A percentile compares a stretch with the other conserved stretches of the same genome.
These are phyloP conservation scores for Leptinotarsa tumamoca DNA, from an alignment of 2,888 invertebrate genomes.

Conservation along the genomic window DNA sequence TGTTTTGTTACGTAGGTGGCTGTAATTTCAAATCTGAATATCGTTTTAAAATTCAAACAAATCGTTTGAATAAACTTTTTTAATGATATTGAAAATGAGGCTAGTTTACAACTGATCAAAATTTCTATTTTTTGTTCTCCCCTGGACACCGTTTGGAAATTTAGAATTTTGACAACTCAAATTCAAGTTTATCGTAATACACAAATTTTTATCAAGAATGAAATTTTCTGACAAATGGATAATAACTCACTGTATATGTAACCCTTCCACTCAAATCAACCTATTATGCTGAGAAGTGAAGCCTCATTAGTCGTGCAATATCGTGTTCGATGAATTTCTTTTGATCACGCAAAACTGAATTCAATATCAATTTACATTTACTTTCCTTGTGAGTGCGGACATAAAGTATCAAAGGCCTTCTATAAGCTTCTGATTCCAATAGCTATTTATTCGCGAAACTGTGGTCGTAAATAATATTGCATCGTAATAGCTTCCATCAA, in stretches of 20 bases:
- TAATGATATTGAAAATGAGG: too few relatives aligned
- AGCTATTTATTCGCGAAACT: conserved; percentile 26
- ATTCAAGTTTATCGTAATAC: too few relatives aligned
- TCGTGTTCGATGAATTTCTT: background rate
- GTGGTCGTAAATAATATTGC: conserved; percentile 32
- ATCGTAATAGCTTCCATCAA: conserved; percentile 37
- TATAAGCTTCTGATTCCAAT: conserved; percentile 27
- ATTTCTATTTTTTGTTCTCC: too few relatives aligned
- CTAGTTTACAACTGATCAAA: too few relatives aligned
- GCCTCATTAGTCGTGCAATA: background rate
- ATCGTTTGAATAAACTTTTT: too few relatives aligned
- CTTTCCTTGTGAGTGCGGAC: conserved; percentile 16
- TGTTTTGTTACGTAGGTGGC: too few relatives aligned
- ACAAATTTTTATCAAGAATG: too few relatives aligned
- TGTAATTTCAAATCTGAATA: too few relatives aligned
- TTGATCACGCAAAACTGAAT: background rate
- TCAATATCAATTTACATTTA: background rate
- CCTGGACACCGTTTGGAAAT: too few relatives aligned
- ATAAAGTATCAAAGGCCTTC: conserved; percentile 12
- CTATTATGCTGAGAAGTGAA: background rate
- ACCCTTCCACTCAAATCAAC: background rate
- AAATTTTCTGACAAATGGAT: too few relatives aligned
- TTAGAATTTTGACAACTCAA: too few relatives aligned
- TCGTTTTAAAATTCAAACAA: too few relatives aligned
- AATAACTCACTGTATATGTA: background rate